Conservation (phyloP, 2,113 vertebrate genomes). For the Tympanuchus pallidicinctus region DNA sequence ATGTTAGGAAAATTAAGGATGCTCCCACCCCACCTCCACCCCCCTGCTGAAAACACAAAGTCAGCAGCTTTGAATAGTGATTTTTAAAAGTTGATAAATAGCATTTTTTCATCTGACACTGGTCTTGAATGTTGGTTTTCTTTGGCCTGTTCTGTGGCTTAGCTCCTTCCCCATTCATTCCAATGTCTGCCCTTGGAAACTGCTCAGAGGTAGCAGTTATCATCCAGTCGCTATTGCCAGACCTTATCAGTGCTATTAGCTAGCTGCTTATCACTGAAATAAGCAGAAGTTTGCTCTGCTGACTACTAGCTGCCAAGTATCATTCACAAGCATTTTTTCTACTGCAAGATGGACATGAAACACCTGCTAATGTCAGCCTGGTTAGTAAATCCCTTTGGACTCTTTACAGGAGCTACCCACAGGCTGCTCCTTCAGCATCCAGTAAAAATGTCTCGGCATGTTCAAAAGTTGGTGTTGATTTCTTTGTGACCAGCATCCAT, state of each 20-base stretch:
- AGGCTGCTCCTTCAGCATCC: background rate
- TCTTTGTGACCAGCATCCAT: background rate
- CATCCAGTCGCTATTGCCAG: background rate
- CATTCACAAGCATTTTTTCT: background rate
- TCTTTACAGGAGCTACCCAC: background rate
- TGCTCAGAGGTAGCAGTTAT: background rate
- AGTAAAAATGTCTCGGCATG: rapidly evolving
- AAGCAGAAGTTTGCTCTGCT: background rate
- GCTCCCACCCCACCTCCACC: background rate
- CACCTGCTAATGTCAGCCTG: background rate
- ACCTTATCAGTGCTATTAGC: background rate
- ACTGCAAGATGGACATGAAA: background rate
- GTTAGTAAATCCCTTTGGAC: background rate
- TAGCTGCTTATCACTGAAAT: slow-evolving; percentile 1
- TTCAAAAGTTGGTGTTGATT: background rate
- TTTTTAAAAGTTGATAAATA: background rate
- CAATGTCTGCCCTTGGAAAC: background rate
- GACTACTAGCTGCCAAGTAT: background rate
- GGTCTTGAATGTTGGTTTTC: background rate
- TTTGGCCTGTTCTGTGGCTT: background rate
- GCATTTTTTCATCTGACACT: background rate
- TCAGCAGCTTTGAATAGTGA: background rate
- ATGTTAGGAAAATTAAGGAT: background rate
- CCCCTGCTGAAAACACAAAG: background rate
- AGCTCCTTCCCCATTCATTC: background rate